phyloP scores from a whole-genome alignment of 2,113 vertebrate genomes.

The Petromus typicus region DNA sequence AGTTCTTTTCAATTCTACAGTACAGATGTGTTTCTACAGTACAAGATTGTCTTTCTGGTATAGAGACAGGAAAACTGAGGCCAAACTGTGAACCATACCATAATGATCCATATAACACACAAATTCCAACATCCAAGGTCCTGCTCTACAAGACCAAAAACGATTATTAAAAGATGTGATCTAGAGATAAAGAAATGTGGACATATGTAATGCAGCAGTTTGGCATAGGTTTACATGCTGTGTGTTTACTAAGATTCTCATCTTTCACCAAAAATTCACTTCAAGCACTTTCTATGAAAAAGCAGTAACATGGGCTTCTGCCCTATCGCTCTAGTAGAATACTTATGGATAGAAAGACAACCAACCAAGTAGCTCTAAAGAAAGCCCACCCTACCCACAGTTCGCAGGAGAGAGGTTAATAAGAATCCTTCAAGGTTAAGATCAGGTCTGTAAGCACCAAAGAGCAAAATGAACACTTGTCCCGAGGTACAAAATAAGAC shows the following conservation, averaged over 20 bases:
- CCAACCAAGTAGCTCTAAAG: slow-evolving; percentile 13
- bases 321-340: not conserved
- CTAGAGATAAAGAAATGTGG: slow-evolving; percentile 14
- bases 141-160: not conserved
- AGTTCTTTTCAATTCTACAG: slow-evolving; percentile 3
- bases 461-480: slow-evolving; percentile 47
- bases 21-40: slow-evolving; percentile 11
- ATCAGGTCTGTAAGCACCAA: slow-evolving; percentile 36
- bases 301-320: slow-evolving; percentile 10
- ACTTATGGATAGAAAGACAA: slow-evolving; percentile 34
- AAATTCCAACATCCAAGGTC: not conserved
- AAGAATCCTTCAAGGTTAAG: slow-evolving; percentile 8
- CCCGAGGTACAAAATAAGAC: not conserved
- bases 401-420: not conserved
- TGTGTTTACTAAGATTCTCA: slow-evolving; percentile 39
- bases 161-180: not conserved
- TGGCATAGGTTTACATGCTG: not conserved
- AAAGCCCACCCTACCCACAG: not conserved
- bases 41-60: not conserved
- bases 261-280: slow-evolving; percentile 36
- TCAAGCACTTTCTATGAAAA: slow-evolving; percentile 13
- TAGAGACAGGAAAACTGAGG: not conserved
- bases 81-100: not conserved
- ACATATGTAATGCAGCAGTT: not conserved
- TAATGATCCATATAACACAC: not conserved